A percentile compares a stretch with the other conserved stretches of the same genome.
phyloP scores from a whole-genome alignment of 2,797 vertebrate species.

The Premnoplex brunnescens region DNA sequence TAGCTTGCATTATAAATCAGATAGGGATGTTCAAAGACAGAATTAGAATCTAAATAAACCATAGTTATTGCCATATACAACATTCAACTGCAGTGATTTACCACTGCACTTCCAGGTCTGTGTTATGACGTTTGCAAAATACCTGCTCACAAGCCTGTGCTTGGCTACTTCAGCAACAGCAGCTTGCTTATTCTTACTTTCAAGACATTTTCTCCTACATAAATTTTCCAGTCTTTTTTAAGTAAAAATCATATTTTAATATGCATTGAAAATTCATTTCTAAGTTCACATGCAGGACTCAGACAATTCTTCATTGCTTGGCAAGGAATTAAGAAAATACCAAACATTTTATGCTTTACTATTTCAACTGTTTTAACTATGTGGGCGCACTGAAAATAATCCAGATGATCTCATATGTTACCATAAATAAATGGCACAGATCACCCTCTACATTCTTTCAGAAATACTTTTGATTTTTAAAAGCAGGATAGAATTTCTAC shows the following conservation, averaged over 20 bases:
- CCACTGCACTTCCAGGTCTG: neutral
- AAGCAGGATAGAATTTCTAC: neutral
- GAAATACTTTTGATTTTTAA: neutral
- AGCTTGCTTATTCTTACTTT: neutral
- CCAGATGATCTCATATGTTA: neutral
- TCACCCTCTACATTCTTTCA: neutral
- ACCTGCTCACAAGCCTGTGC: neutral
- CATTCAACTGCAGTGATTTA: neutral
- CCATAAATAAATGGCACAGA: neutral
- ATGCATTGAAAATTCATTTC: neutral
- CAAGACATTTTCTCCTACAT: neutral
- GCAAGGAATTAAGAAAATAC: neutral
- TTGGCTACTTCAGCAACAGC: neutral
- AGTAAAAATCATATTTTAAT: neutral
- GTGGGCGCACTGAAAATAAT: neutral
- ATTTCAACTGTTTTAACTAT: neutral
- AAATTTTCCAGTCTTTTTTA: neutral
- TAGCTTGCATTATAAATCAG: neutral
- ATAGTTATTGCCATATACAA: neutral
- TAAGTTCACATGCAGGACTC: neutral
- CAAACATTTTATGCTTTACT: neutral
- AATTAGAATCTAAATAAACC: neutral
- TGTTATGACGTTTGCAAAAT: neutral
- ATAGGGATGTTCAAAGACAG: neutral
- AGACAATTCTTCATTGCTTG: neutral